A percentile compares a stretch with the other conserved stretches of the same genome.
These are phyloP conservation scores for Acleris laterana DNA, from an alignment of 2,888 invertebrate genomes.

Conservation along the genomic window DNA sequence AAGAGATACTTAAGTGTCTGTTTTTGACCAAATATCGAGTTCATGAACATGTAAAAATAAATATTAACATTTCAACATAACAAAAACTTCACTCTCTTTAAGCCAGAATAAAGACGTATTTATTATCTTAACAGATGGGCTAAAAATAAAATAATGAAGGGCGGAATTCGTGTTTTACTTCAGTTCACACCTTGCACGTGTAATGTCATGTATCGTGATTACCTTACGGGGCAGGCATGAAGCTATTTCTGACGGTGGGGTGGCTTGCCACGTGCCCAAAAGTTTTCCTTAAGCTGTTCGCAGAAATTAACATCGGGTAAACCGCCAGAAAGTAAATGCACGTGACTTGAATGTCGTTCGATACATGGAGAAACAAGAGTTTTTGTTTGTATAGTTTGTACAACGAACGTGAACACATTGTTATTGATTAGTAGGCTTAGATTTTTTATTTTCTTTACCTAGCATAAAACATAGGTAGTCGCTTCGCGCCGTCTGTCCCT, in stretches of 20 bases:
- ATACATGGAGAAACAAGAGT: background rate
- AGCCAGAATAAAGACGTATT: constrained; percentile 61
- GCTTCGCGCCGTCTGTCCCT: too few relatives aligned
- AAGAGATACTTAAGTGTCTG: too few relatives aligned
- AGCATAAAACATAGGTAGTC: too few relatives aligned
- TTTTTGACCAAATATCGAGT: too few relatives aligned
- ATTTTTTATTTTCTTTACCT: too few relatives aligned
- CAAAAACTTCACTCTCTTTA: constrained; percentile 50
- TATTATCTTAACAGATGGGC: constrained; percentile 64
- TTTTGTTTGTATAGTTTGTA: too few relatives aligned
- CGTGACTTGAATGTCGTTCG: background rate
- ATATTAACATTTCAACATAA: constrained; percentile 9
- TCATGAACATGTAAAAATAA: too few relatives aligned
- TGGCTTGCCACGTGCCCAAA: constrained; percentile 42
- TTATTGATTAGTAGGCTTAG: too few relatives aligned
- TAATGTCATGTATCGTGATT: constrained; percentile 75
- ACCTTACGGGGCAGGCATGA: constrained; percentile 56
- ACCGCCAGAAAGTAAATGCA: constrained; percentile 7
- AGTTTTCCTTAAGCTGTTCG: constrained; percentile 31
- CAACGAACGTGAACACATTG: too few relatives aligned
- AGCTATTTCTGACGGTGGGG: constrained; percentile 65
- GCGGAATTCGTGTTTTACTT: constrained; percentile 66
- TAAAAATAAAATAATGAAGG: constrained; percentile 74
- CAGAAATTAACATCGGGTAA: constrained; percentile 30
- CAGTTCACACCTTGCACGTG: constrained; percentile 77